phyloP scores from a whole-genome alignment of 2,888 invertebrate species.

The Ophion costatus region DNA sequence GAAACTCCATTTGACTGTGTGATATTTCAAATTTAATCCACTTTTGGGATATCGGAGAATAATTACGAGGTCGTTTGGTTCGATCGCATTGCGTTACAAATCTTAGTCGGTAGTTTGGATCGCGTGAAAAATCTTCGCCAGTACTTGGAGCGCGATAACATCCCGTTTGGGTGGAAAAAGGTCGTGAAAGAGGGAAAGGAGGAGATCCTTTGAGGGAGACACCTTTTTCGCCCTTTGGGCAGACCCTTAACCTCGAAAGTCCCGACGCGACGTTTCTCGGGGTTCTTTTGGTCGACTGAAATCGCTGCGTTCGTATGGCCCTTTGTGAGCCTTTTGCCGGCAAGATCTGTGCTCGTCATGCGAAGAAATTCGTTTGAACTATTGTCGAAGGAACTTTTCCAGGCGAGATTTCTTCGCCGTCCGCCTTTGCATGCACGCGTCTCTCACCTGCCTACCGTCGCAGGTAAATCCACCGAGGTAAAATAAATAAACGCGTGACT shows the following conservation, averaged over 20 bases:
- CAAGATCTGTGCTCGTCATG: background rate
- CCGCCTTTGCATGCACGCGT: conserved; percentile 2
- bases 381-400: conserved; percentile 33
- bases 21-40: background rate
- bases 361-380: conserved; percentile 33
- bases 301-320: conserved; percentile 16
- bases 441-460: conserved; percentile 24
- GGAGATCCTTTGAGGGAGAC: conserved; percentile 33
- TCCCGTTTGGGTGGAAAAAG: conserved; percentile 55
- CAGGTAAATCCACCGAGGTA: conserved; percentile 25
- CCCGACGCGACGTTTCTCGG: background rate
- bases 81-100: no score
- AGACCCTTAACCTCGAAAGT: background rate
- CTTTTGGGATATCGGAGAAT: background rate
- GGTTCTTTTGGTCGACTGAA: conserved; percentile 23
- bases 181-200: conserved; percentile 51
- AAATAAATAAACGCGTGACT: conserved; percentile 31
- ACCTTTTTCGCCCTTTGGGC: background rate
- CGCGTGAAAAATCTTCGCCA: background rate
- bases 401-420: conserved; percentile 1
- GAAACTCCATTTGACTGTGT: background rate
- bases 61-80: background rate
- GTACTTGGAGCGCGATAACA: conserved; percentile 21
- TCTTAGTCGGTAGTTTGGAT: background rate
- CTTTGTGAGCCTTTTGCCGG: conserved; percentile 34